These are phyloP conservation scores for Delphinapterus leucas DNA, from an alignment of 2,113 vertebrate species.

Conservation along the genomic window DNA sequence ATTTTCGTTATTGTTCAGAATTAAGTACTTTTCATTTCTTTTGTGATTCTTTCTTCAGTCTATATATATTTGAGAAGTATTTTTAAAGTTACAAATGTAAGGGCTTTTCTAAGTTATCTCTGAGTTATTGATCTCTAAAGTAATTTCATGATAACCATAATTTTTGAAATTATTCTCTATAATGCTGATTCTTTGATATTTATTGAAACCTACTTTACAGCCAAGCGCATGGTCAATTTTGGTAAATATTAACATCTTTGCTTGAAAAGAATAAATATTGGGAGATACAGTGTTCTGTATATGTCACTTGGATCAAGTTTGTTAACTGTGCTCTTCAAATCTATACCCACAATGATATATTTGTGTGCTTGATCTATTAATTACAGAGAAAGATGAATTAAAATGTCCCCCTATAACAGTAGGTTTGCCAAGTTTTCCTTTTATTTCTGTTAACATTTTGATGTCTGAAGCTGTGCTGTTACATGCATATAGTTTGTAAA, in stretches of 20 bases:
- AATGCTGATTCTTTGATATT: not conserved
- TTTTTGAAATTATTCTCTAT: not conserved
- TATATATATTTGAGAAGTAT: not conserved
- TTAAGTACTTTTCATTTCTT: not conserved
- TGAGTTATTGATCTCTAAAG: not conserved
- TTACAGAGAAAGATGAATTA: not conserved
- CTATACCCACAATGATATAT: not conserved
- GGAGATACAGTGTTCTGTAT: not conserved
- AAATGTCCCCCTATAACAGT: not conserved
- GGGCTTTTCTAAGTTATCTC: not conserved
- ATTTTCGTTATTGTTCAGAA: not conserved
- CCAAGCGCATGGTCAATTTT: not conserved
- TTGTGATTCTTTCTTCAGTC: not conserved
- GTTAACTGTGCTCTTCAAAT: not conserved
- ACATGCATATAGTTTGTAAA: not conserved
- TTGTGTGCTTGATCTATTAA: not conserved
- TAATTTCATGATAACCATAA: not conserved
- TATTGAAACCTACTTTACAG: not conserved
- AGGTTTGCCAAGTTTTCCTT: not conserved
- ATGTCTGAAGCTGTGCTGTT: not conserved
- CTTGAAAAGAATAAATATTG: not conserved
- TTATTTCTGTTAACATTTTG: not conserved
- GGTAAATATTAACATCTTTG: not conserved
- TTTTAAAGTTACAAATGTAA: not conserved
- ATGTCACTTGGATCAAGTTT: not conserved